Conservation (phyloP, 2,888 invertebrate species). For the Drosophila mercatorum region DNA sequence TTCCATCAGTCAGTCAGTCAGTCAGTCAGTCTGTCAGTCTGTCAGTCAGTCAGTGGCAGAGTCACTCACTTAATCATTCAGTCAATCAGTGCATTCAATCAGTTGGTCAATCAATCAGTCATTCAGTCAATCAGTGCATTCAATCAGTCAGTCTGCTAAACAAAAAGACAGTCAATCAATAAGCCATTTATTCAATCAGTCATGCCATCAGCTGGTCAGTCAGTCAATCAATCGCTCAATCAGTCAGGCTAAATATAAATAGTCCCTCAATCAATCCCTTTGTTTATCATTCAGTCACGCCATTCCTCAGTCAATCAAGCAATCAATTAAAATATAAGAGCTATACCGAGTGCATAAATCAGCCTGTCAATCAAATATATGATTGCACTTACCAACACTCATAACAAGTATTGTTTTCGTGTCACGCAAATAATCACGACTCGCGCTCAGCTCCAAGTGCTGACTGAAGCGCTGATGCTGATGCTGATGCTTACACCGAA, state of each 20-base stretch:
- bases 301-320: neutral
- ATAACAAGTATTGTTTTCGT: neutral
- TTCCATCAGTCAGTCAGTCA: neutral
- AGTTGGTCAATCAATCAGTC: neutral
- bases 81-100: neutral
- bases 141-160: no score
- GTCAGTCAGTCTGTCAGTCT: neutral
- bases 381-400: neutral
- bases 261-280: no score
- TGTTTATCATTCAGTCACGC: neutral
- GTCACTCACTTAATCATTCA: neutral
- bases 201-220: neutral
- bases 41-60: neutral
- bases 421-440: conserved; percentile 7
- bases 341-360: neutral
- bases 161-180: no score
- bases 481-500: neutral
- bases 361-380: neutral
- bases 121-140: neutral
- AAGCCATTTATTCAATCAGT: neutral
- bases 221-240: neutral
- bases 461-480: conserved; percentile 7
- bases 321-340: neutral
- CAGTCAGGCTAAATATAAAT: no score
- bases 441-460: conserved; percentile 1